Conservation (phyloP, 2,888 invertebrate species). For the Autographa pulchrina region DNA sequence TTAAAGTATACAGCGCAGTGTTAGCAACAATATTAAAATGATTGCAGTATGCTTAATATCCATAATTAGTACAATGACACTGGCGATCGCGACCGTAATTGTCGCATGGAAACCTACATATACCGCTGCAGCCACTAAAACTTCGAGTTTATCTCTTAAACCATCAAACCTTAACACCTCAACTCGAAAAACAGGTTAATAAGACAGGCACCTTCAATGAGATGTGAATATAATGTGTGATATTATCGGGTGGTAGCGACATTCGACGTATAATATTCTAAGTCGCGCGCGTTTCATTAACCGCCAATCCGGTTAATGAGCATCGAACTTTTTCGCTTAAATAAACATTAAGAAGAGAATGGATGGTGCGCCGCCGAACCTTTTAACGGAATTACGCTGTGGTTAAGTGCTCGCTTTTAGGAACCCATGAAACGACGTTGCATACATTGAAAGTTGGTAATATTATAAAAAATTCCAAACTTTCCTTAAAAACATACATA, state of each 20-base stretch:
- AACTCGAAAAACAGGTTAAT: slow-evolving; percentile 79
- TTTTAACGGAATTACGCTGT: slow-evolving; percentile 85
- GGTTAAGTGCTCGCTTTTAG: slow-evolving; percentile 82
- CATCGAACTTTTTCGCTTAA: slow-evolving; percentile 85
- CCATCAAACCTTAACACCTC: slow-evolving; percentile 77
- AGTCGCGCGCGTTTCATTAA: slow-evolving; percentile 80
- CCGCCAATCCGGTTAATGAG: slow-evolving; percentile 84
- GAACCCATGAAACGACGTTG: slow-evolving; percentile 67
- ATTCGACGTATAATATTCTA: slow-evolving; percentile 72
- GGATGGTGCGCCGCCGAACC: slow-evolving; percentile 76
- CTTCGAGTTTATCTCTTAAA: slow-evolving; percentile 72
- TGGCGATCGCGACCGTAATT: slow-evolving; percentile 46
- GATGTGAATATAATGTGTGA: slow-evolving; percentile 83
- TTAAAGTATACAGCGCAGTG: not conserved
- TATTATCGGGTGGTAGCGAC: slow-evolving; percentile 73
- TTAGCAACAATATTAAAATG: not conserved
- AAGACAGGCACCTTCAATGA: slow-evolving; percentile 76
- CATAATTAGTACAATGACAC: slow-evolving; percentile 65
- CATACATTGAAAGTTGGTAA: slow-evolving; percentile 56
- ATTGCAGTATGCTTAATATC: slow-evolving; percentile 23
- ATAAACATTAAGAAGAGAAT: slow-evolving; percentile 86
- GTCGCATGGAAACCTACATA: slow-evolving; percentile 41
- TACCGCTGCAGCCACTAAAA: slow-evolving; percentile 69
- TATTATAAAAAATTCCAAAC: slow-evolving; percentile 19
- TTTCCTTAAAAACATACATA: too few species aligned